Conservation (phyloP, 2,797 vertebrate species). For the Harpagifer antarcticus region DNA sequence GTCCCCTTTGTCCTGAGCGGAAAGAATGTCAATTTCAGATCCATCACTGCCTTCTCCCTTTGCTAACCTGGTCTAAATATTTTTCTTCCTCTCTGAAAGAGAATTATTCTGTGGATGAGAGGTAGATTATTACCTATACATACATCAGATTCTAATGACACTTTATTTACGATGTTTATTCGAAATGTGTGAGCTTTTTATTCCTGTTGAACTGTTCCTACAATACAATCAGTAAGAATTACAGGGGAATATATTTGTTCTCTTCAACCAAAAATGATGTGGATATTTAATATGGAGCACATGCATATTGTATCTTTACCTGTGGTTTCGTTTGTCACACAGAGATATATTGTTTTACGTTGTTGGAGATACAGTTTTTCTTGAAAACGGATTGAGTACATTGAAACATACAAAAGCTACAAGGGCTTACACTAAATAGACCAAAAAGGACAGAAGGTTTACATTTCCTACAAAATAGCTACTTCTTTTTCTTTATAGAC, state of each 20-base stretch:
- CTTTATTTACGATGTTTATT: not conserved
- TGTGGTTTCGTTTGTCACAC: not conserved
- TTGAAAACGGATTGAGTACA: not conserved
- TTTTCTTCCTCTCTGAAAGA: slow-evolving; percentile 7
- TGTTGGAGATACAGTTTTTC: not conserved
- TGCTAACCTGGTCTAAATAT: slow-evolving; percentile 12
- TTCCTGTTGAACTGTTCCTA: not conserved
- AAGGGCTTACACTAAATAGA: not conserved
- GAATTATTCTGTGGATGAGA: slow-evolving; percentile 16
- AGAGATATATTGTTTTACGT: not conserved
- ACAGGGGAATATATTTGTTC: not conserved
- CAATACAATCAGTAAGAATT: not conserved
- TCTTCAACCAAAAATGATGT: too few relatives aligned
- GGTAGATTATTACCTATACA: slow-evolving; percentile 5
- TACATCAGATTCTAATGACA: not conserved
- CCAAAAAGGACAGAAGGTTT: not conserved
- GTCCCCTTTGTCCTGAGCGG: slow-evolving; percentile 2
- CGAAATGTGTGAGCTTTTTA: not conserved
- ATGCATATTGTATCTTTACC: not conserved
- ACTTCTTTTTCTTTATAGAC: not conserved
- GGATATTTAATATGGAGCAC: not conserved
- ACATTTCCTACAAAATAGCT: not conserved
- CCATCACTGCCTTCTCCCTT: slow-evolving; percentile 13
- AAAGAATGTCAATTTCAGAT: slow-evolving; percentile 37
- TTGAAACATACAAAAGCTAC: not conserved